These are phyloP conservation scores for Idaea aversata DNA, from an alignment of 2,888 invertebrate species.

Conservation along the genomic window DNA sequence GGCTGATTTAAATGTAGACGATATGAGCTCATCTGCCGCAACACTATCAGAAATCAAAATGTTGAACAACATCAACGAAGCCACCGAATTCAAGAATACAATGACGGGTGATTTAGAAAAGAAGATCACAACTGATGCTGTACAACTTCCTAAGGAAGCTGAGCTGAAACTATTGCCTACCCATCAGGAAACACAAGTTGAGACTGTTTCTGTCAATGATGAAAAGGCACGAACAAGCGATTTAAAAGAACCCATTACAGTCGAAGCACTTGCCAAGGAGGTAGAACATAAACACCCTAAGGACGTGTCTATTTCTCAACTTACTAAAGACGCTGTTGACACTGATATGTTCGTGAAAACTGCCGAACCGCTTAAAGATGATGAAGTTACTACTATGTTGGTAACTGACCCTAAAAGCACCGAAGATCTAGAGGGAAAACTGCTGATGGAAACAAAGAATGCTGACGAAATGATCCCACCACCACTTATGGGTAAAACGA, in stretches of 20 bases:
- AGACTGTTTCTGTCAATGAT: constrained; percentile 4
- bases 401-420: neutral
- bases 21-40: constrained; percentile 37
- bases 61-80: neutral
- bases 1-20: constrained; percentile 22
- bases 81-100: neutral
- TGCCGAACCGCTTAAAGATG: constrained; percentile 11
- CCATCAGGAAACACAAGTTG: neutral
- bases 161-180: neutral
- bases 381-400: constrained; percentile 11
- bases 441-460: neutral
- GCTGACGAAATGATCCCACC: neutral
- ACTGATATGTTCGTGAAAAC: constrained; percentile 23
- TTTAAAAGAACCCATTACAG: neutral
- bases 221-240: constrained; percentile 9
- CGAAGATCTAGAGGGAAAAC: neutral
- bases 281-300: neutral
- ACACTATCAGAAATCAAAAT: constrained; percentile 32
- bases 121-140: neutral
- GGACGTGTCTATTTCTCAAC: constrained; percentile 2
- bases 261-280: neutral
- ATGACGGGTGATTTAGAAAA: neutral
- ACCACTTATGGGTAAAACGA: neutral
- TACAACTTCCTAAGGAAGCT: neutral
- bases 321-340: constrained; percentile 14